phyloP scores from a whole-genome alignment of 2,113 vertebrate genomes.

The Naja naja region DNA sequence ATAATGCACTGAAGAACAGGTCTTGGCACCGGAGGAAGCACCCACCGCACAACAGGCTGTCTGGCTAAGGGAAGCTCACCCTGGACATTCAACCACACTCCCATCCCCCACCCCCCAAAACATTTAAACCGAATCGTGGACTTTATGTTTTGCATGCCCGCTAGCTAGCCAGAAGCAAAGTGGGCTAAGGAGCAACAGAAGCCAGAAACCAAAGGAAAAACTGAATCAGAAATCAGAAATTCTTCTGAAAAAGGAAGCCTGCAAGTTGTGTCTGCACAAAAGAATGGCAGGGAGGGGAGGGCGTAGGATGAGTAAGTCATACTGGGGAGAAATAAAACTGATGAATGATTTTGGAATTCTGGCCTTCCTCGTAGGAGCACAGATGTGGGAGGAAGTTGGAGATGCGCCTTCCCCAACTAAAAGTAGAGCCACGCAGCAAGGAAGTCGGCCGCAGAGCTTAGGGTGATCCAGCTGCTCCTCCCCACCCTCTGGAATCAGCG shows the following conservation, averaged over 20 bases:
- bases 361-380: background rate
- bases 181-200: background rate
- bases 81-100: background rate
- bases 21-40: background rate
- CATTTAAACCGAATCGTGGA: background rate
- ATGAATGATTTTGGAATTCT: background rate
- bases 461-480: background rate
- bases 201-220: constrained; percentile 17
- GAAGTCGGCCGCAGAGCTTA: background rate
- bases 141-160: background rate
- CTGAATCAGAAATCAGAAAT: fast-evolving
- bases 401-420: background rate
- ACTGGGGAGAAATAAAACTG: background rate
- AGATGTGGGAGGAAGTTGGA: background rate
- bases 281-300: background rate
- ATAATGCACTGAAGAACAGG: too few species aligned
- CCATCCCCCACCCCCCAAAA: background rate
- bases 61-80: background rate
- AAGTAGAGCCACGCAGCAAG: background rate
- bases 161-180: background rate
- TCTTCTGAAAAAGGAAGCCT: constrained; percentile 3
- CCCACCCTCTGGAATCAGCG: background rate
- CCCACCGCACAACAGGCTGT: background rate
- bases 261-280: background rate
- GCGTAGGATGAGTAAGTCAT: background rate